phyloP scores from a whole-genome alignment of 2,888 invertebrate genomes.

The Drosophila dives region DNA sequence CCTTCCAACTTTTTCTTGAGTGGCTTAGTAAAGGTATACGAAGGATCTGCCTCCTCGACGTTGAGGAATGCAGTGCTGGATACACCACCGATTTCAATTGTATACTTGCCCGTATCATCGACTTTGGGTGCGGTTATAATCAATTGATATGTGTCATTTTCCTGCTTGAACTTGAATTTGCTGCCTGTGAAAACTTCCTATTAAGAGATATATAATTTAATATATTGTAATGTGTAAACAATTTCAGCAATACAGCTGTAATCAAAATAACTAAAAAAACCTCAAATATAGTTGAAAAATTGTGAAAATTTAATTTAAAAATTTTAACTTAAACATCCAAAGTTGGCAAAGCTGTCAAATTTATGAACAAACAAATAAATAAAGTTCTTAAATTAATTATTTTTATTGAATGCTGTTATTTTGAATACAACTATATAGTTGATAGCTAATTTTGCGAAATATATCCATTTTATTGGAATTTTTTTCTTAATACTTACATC shows the following conservation, averaged over 20 bases:
- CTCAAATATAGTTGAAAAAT: not conserved
- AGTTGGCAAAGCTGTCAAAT: not conserved
- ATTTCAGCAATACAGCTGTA: not conserved
- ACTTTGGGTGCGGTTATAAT: conserved; percentile 96
- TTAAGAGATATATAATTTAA: not conserved
- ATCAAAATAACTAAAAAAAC: not conserved
- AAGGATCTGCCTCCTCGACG: conserved; percentile 98
- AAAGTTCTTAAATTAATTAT: not conserved
- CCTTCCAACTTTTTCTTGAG: conserved; percentile 95
- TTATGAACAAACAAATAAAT: not conserved
- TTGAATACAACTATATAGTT: not conserved
- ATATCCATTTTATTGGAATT: not conserved
- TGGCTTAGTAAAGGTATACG: conserved; percentile 95
- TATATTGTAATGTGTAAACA: not conserved
- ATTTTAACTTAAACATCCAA: not conserved
- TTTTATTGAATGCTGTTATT: not conserved
- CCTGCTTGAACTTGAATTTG: conserved; percentile 97
- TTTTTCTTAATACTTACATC: conserved; percentile 89
- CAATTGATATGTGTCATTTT: conserved; percentile 95
- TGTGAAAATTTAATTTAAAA: not conserved
- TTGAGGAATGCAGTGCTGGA: conserved; percentile 95
- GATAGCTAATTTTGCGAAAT: not conserved
- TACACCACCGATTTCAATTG: conserved; percentile 96
- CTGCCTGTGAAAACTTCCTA: conserved; percentile 98
- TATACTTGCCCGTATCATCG: conserved; percentile 98